Conservation (phyloP, 2,797 vertebrate species). For the Heterohyrax brucei region DNA sequence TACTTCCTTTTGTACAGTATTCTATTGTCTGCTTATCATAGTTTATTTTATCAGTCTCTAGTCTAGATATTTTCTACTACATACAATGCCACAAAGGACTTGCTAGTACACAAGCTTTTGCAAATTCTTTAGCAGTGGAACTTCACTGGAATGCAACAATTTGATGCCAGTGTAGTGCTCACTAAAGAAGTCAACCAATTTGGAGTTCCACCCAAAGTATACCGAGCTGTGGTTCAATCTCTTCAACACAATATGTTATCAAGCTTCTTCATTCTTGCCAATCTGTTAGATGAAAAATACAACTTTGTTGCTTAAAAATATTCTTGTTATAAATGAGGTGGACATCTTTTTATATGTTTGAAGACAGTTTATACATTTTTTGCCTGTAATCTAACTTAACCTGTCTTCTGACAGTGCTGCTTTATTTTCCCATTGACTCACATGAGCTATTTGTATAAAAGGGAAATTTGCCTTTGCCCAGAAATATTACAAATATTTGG, state of each 20-base stretch:
- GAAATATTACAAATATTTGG: conserved; percentile 12
- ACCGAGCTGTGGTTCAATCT: conserved; percentile 13
- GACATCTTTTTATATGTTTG: neutral
- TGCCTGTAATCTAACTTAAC: neutral
- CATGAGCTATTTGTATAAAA: neutral
- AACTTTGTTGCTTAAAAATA: conserved; percentile 59
- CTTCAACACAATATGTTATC: conserved; percentile 2
- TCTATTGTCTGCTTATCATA: neutral
- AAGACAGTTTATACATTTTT: neutral
- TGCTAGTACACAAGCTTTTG: neutral
- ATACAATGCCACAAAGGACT: neutral
- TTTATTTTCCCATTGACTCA: conserved; percentile 53
- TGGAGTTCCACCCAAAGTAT: neutral
- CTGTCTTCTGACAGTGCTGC: conserved; percentile 36
- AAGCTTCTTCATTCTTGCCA: conserved; percentile 23
- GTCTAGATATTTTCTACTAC: neutral
- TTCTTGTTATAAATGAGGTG: neutral
- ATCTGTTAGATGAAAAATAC: conserved; percentile 16
- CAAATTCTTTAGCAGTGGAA: conserved; percentile 19
- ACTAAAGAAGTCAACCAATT: neutral
- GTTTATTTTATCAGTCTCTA: neutral
- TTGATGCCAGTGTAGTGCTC: neutral
- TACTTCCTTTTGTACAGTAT: neutral
- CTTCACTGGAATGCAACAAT: neutral
- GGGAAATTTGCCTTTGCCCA: conserved; percentile 60